Evolutionary conservation across 1,140 invertebrate genomes (phyloP).

Genomic region (Drosophila setifemur): DNA sequence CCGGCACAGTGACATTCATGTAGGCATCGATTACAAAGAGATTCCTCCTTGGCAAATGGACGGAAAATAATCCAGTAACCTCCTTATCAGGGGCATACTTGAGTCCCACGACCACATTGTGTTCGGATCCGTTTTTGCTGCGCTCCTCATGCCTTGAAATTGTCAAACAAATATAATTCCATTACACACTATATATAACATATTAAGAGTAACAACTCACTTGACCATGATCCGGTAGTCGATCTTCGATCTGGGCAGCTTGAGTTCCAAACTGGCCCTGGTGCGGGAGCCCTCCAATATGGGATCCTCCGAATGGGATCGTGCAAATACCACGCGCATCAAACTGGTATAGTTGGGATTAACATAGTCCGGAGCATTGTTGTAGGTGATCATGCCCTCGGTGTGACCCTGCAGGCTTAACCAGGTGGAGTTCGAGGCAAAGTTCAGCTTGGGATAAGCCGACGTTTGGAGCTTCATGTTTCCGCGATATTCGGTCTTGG

Average conservation of each 20-base stretch:
- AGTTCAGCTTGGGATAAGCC: conserved; percentile 90
- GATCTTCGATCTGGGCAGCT: conserved; percentile 80
- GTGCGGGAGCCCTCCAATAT: conserved; percentile 74
- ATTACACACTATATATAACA: too few relatives aligned
- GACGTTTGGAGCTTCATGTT: conserved; percentile 87
- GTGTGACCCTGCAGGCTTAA: conserved; percentile 72
- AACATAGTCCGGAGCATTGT: conserved; percentile 65
- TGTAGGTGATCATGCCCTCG: conserved; percentile 69
- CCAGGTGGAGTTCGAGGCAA: conserved; percentile 85
- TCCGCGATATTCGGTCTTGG: conserved; percentile 85
- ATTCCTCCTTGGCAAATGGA: conserved; percentile 83
- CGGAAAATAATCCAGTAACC: conserved; percentile 84
- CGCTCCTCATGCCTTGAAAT: conserved; percentile 70
- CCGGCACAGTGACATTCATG: conserved; percentile 86
- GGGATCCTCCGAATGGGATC: conserved; percentile 82
- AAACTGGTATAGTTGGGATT: conserved; percentile 85
- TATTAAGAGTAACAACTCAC: conserved; percentile 39
- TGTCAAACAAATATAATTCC: too few relatives aligned
- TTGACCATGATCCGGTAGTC: conserved; percentile 82
- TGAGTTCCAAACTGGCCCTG: conserved; percentile 75
- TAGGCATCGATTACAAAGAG: conserved; percentile 85
- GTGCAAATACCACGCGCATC: conserved; percentile 84
- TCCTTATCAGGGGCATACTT: conserved; percentile 84
- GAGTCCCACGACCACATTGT: conserved; percentile 75
- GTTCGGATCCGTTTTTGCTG: conserved; percentile 80